Base-by-base conservation (phyloP, 2,888 invertebrate genomes). In the Drosophila colorata region DNA sequence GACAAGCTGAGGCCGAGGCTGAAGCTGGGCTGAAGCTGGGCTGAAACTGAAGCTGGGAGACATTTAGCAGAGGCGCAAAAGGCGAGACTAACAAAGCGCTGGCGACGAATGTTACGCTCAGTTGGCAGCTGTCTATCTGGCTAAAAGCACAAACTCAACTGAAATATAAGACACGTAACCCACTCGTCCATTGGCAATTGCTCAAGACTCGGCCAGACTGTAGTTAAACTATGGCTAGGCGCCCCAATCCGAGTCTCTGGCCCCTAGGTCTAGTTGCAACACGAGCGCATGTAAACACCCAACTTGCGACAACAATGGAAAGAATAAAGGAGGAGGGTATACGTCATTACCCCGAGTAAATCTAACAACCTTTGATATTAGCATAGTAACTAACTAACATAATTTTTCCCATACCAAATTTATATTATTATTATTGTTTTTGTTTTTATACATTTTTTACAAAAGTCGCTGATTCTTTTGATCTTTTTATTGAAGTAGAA, bases 111-210 rank as follows among this genome's bases (percentile, higher is more conserved):
- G 63, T 64, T 77, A 77, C 78, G 63, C 70, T 77, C 64, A 58
- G 69, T 66, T 80, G 82, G 78, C 82, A 83, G 82, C 86, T 78
- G 86, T 80, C 86, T 69, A 52, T 66, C 76, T 66, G 69, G 23
- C 67, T 37, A 53, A 73, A 40, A 60, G 43, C 63, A 25, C 60
- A 58, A 47, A 51, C 74, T 53, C 64, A 69, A 59, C 51, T 51
- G 55, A 71, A 64, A 71, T 49, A 40, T 40, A 20, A 67, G 53
- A 61, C 63, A 76, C 61, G 67, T 68, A 44, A 67, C 48, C 43
- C 38, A 55, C 57, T 70, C 55, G 68, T 58, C 67, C 76, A 71
- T 75, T 61, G 60, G 58, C 78, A 66, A 71, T 80, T 78, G 63
- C 66, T 48, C 48, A 79, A 83, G 60, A 69, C 38, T n/a, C 41